phyloP scores from a whole-genome alignment of 2,113 vertebrate species.

The Austrofundulus limnaeus region DNA sequence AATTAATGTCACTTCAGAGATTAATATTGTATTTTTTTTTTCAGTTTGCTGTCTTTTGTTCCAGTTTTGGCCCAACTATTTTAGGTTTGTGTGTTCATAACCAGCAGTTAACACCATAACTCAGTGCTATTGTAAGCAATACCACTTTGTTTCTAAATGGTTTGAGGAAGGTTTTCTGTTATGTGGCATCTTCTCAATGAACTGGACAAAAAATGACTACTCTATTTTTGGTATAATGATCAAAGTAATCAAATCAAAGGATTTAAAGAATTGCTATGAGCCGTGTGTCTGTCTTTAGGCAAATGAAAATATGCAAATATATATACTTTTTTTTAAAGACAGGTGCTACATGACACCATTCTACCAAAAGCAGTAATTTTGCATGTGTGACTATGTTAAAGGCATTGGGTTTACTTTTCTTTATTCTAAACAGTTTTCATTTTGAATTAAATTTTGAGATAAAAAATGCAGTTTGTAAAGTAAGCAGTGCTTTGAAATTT shows the following conservation, averaged over 20 bases:
- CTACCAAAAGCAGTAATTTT: conserved; percentile 30
- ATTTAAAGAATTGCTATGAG: conserved; percentile 80
- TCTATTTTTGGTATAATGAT: conserved; percentile 84
- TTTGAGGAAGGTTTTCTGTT: conserved; percentile 22
- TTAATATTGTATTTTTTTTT: conserved; percentile 13
- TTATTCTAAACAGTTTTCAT: conserved; percentile 21
- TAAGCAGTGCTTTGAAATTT: conserved; percentile 13
- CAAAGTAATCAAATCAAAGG: conserved; percentile 86
- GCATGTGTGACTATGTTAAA: conserved; percentile 42
- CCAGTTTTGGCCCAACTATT: conserved; percentile 67
- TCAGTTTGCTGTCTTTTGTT: conserved; percentile 81
- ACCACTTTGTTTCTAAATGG: conserved; percentile 73
- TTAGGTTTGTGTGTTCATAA: conserved; percentile 75
- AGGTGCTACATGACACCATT: conserved; percentile 24
- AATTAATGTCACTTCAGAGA: conserved; percentile 15
- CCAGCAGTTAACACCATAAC: conserved; percentile 79
- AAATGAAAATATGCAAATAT: conserved; percentile 91
- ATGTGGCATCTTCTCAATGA: conserved; percentile 4
- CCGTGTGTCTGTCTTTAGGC: conserved; percentile 82
- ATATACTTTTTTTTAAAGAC: conserved; percentile 57
- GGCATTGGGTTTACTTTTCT: conserved; percentile 25
- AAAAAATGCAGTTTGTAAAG: too few relatives aligned
- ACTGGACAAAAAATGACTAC: conserved; percentile 79
- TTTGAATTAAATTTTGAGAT: neutral
- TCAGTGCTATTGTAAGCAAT: conserved; percentile 86